Conservation (phyloP, 1,140 invertebrate genomes). For the Pseudachorutes palmiensis region DNA sequence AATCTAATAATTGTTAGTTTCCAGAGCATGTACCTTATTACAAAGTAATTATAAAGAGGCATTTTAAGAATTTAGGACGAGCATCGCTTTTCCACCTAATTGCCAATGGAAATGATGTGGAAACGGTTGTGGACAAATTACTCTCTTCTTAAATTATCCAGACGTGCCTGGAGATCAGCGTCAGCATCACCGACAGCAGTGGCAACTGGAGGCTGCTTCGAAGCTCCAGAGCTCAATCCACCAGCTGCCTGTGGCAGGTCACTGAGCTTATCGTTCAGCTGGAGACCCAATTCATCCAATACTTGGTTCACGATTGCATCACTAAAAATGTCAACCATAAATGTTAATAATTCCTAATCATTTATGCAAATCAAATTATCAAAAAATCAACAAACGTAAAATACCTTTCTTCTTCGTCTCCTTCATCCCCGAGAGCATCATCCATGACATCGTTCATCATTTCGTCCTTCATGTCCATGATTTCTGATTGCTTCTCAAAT, state of each 20-base stretch:
- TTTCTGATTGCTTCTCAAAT: slow-evolving; percentile 99
- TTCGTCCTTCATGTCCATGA: slow-evolving; percentile 99
- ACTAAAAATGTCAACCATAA: slow-evolving; percentile 44
- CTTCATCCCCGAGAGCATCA: slow-evolving; percentile 97
- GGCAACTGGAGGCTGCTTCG: slow-evolving; percentile 42
- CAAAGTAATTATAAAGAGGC: too few relatives aligned
- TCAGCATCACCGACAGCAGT: slow-evolving; percentile 72
- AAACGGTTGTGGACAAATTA: too few relatives aligned
- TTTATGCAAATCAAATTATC: slow-evolving; percentile 15
- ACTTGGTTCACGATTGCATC: slow-evolving; percentile 88
- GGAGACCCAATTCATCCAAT: slow-evolving; percentile 91
- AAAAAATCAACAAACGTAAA: slow-evolving; percentile 6
- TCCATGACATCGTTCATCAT: slow-evolving; percentile 99
- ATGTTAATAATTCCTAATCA: slow-evolving; percentile 1
- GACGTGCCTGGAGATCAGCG: slow-evolving; percentile 85
- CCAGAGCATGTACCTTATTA: too few relatives aligned
- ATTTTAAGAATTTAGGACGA: too few relatives aligned
- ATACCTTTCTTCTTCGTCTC: slow-evolving; percentile 95
- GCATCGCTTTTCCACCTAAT: too few relatives aligned
- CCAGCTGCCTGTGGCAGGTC: slow-evolving; percentile 67
- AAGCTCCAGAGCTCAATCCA: slow-evolving; percentile 39
- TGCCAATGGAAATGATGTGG: too few relatives aligned
- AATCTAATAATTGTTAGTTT: too few relatives aligned
- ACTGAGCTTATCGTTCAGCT: slow-evolving; percentile 79
- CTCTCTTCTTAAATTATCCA: slow-evolving; percentile 86